These are phyloP conservation scores for Ptilodon capucinus DNA, from an alignment of 2,888 invertebrate species.

Conservation along the genomic window DNA sequence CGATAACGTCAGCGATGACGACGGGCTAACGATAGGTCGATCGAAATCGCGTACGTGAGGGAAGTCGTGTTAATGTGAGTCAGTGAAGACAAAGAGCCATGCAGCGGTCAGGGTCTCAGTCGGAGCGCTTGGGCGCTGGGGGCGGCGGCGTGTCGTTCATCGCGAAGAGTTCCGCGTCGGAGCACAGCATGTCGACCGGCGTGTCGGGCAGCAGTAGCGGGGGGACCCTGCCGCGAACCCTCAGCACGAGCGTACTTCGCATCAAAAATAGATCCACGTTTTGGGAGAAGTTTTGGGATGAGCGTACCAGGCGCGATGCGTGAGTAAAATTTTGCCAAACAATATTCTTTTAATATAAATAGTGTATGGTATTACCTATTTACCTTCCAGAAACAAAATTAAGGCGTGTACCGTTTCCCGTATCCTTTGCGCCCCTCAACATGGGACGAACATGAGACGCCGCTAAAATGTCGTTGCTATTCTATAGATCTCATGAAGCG, in stretches of 20 bases:
- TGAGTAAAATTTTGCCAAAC: conserved; percentile 71
- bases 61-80: conserved; percentile 38
- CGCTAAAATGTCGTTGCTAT: too few species aligned
- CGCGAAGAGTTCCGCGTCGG: conserved; percentile 74
- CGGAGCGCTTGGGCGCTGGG: conserved; percentile 76
- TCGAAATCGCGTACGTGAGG: conserved; percentile 18
- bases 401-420: too few species aligned
- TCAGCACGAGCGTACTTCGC: conserved; percentile 90
- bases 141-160: conserved; percentile 58
- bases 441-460: too few species aligned
- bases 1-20: conserved; percentile 35
- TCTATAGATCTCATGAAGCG: too few species aligned
- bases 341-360: neutral
- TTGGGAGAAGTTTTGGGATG: conserved; percentile 93
- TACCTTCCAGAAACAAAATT: too few species aligned
- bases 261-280: conserved; percentile 90
- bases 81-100: conserved; percentile 41
- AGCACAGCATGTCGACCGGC: conserved; percentile 79
- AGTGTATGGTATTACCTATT: too few species aligned
- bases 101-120: conserved; percentile 83
- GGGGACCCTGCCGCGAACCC: conserved; percentile 85
- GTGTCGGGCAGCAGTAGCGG: conserved; percentile 74
- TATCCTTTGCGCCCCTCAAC: too few species aligned
- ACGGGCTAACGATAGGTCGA: conserved; percentile 25
- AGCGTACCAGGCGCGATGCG: conserved; percentile 86